Percentiles rank a stretch among this genome's conserved stretches.
phyloP scores from a whole-genome alignment of 2,888 invertebrate genomes.

The Lithophane semibrunnea region DNA sequence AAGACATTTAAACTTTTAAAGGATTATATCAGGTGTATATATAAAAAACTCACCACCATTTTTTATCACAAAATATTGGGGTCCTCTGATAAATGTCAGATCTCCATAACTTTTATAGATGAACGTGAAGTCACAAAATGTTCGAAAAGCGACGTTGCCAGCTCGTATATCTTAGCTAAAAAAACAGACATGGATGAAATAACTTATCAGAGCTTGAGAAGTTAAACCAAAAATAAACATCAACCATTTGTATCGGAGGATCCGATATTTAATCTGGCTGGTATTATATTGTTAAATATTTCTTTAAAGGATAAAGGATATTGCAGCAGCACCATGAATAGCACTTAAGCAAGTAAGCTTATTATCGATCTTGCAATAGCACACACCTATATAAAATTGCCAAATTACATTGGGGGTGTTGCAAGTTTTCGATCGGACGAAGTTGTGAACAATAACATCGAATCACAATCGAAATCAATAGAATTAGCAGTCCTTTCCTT shows the following conservation, averaged over 20 bases:
- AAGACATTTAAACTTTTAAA: constrained; percentile 29
- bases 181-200: constrained; percentile 45
- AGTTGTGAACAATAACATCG: neutral
- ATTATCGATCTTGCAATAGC: neutral
- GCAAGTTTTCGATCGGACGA: constrained; percentile 2
- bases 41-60: constrained; percentile 24
- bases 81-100: constrained; percentile 41
- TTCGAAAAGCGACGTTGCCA: constrained; percentile 57
- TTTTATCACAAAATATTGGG: constrained; percentile 39
- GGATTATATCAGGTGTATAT: constrained; percentile 42
- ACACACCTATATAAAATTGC: neutral
- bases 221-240: constrained; percentile 38
- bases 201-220: constrained; percentile 39
- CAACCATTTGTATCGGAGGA: constrained; percentile 13
- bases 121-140: constrained; percentile 18
- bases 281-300: constrained; percentile 10
- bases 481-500: neutral
- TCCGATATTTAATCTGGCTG: constrained; percentile 23
- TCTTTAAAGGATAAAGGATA: neutral
- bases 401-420: neutral
- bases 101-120: constrained; percentile 29
- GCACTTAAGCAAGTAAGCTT: neutral
- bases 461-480: constrained; percentile 17
- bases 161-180: constrained; percentile 38
- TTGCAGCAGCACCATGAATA: neutral